phyloP scores from a whole-genome alignment of 2,888 invertebrate genomes.

The Syritta pipiens region DNA sequence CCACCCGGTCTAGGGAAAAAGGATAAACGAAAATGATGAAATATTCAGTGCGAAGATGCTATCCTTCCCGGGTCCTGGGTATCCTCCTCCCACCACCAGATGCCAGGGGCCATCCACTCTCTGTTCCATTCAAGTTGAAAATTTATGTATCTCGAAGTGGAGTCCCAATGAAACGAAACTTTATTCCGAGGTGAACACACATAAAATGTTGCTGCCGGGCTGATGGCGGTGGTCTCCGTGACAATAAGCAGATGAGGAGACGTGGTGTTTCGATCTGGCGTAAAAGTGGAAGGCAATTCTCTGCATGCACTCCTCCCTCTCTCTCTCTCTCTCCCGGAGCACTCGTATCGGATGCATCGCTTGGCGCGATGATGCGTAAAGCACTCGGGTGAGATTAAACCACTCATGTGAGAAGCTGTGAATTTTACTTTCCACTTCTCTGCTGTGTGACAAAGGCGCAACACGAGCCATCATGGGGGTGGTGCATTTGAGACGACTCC shows the following conservation, averaged over 20 bases:
- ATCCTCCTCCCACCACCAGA: too few species aligned
- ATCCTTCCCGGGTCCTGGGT: neutral
- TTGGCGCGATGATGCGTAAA: slow-evolving; percentile 41
- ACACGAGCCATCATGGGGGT: too few species aligned
- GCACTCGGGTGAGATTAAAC: slow-evolving; percentile 21
- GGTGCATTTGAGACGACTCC: too few species aligned
- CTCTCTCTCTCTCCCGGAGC: too few species aligned
- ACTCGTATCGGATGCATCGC: slow-evolving; percentile 28
- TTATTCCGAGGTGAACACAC: slow-evolving; percentile 9
- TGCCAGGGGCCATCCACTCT: neutral
- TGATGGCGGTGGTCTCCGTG: too few species aligned
- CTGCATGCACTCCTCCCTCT: too few species aligned
- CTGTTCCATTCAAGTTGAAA: neutral
- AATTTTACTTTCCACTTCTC: slow-evolving; percentile 2
- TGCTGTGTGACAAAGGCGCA: too few species aligned
- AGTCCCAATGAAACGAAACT: slow-evolving; percentile 30
- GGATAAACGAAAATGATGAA: slow-evolving; percentile 11
- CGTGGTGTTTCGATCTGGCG: neutral
- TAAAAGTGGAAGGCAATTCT: slow-evolving; percentile 12
- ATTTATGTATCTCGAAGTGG: slow-evolving; percentile 20
- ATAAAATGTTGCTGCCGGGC: too few species aligned
- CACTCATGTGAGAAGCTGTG: slow-evolving; percentile 35
- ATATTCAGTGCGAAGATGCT: slow-evolving; percentile 20
- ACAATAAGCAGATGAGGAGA: slow-evolving; percentile 21
- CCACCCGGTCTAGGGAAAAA: too few species aligned